Base-by-base conservation (phyloP, 2,888 invertebrate genomes). In the Stenolophus ochropezus region DNA sequence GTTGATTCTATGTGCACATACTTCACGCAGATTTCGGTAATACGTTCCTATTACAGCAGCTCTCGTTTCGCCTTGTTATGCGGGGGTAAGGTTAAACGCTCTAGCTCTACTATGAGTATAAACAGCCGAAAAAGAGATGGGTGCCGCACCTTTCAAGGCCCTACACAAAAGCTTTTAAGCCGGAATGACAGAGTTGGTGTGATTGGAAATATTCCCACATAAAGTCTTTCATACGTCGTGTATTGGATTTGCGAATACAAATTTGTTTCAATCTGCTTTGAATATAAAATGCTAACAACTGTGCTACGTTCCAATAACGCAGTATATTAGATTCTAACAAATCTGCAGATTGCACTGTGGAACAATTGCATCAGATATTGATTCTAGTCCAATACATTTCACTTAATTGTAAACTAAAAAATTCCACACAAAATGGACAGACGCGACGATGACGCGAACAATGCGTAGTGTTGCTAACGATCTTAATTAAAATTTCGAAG, bases 301-400 rank as follows among this genome's bases (percentile, higher is more conserved):
- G 8, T 21, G 8, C 5, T 56, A 20, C 56, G 56, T 21, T 56
- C 21, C 56, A 53, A 53, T 53, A 56, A 4, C 56, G 6, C 51
- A 14, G n/a, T 56, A 56, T 56, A 56, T 56, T 56, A 56, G 56
- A 56, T 21, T 21, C 18, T 18, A 53, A 56, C 56, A 56, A 56
- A 56, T 56, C 56, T 11, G 33, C 33, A 42, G n/a, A n/a, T 8
- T 42, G 33, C 33, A 42, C 11, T 42, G 11, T 42, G 11, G 33
- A 42, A 42, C 33, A 42, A 42, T 42, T 42, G 21, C 56, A 56
- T 56, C 20, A 20, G 56, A 18, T 21, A 56, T 56, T 21, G 20
- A 20, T 18, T 56, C 8, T 11, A 6, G 11, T 20, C 21, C 18
- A 56, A 16, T 16, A 56, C 18, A 56, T 18, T 56, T 11, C 11